phyloP scores from a whole-genome alignment of 2,797 vertebrate species.

The Erethizon dorsatum region DNA sequence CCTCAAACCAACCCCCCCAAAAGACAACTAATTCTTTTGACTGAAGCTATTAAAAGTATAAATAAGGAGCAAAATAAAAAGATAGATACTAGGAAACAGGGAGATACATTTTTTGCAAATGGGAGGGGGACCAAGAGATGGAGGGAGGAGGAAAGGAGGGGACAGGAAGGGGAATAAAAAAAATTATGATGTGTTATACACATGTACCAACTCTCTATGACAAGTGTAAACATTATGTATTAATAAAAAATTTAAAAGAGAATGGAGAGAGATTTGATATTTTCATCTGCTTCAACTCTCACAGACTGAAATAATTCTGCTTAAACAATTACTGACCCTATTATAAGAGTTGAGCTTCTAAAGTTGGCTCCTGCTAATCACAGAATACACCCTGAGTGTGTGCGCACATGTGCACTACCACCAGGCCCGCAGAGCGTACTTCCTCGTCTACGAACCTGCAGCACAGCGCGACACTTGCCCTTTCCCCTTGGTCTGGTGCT shows the following conservation, averaged over 20 bases:
- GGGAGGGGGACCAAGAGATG: not conserved
- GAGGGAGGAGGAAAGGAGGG: not conserved
- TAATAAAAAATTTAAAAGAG: not conserved
- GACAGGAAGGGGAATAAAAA: not conserved
- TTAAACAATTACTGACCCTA: not conserved
- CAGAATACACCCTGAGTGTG: not conserved
- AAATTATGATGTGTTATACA: not conserved
- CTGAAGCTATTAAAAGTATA: not conserved
- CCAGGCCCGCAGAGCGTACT: not conserved
- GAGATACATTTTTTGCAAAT: not conserved
- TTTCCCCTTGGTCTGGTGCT: not conserved
- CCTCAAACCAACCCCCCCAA: too few species aligned
- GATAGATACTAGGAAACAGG: not conserved
- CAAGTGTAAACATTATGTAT: not conserved
- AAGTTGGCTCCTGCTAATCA: not conserved
- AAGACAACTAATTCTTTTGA: not conserved
- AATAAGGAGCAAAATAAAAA: not conserved
- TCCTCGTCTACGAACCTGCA: not conserved
- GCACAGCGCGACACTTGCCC: not conserved
- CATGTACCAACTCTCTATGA: not conserved
- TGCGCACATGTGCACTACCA: not conserved
- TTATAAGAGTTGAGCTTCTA: not conserved
- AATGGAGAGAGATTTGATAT: not conserved
- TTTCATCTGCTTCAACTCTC: conserved; percentile 8
- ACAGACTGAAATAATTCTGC: not conserved